These are phyloP conservation scores for Acanthoscelides obtectus DNA, from an alignment of 2,888 invertebrate species.

Conservation along the genomic window DNA sequence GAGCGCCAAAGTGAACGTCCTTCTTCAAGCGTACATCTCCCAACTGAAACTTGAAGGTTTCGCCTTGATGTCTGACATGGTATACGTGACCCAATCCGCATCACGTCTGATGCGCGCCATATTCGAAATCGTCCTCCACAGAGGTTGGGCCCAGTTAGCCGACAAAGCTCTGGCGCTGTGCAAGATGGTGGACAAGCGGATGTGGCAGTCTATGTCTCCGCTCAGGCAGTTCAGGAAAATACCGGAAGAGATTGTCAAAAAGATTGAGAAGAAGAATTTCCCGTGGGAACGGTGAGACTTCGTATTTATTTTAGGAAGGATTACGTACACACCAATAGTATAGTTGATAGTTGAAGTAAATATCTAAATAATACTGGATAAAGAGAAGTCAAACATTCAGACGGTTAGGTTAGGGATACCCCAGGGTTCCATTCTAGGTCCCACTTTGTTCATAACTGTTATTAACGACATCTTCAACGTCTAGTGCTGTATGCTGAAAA, in stretches of 20 bases:
- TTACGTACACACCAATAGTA: no score
- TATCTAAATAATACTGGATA: no score
- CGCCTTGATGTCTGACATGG: constrained; percentile 98
- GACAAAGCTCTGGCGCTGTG: constrained; percentile 93
- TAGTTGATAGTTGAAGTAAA: no score
- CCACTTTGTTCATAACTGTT: no score
- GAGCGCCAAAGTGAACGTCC: constrained; percentile 92
- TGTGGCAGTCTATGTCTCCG: constrained; percentile 99
- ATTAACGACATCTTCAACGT: no score
- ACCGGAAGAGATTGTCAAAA: constrained; percentile 94
- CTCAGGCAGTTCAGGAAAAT: constrained; percentile 95
- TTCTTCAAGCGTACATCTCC: constrained; percentile 96
- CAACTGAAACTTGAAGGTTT: constrained; percentile 97
- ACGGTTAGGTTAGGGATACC: no score
- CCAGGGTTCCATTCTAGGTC: no score
- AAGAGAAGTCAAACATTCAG: no score
- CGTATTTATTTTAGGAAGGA: no score
- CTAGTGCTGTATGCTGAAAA: no score
- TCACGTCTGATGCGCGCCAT: constrained; percentile 92
- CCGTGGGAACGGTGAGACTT: constrained; percentile 72
- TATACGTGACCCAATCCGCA: constrained; percentile 97
- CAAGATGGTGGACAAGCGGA: constrained; percentile 97
- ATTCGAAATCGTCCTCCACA: constrained; percentile 89
- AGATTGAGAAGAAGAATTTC: constrained; percentile 96
- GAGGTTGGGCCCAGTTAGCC: constrained; percentile 93